Evolutionary conservation across 2,797 vertebrate genomes (phyloP), one percentile per base, ranked within the genome.

Genomic region (Furcifer pardalis): DNA sequence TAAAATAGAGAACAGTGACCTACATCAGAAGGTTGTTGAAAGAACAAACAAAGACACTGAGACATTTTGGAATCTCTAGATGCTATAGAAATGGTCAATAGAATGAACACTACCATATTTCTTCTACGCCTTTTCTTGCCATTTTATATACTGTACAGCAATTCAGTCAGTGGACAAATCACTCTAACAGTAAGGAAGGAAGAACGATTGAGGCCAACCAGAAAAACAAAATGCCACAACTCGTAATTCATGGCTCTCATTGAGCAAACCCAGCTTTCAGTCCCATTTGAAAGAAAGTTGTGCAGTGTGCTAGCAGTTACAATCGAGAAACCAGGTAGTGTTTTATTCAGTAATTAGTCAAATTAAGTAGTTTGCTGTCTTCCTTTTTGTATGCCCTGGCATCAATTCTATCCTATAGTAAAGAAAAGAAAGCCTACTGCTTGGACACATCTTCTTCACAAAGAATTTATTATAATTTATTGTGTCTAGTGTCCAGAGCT

Each of bases 241-340:
- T 49, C 23, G 62, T 23, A 66, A 62, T 79, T 83, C 69, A 40
- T 46, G 69, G 46, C 40, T 44, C 72, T 81, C 49, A 79, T n/a
- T 44, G 49, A 83, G 62, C 46, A 68, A 27, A 27, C n/a, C 15
- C 37, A 56, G 52, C 17, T 44, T 40, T 21, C 40, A 49, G 15
- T 9, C 46, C 40, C 63, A 60, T 46, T 60, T 49, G 10, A 79
- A 79, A 76, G 32, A 79, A 27, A 44, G 62, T 40, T 13, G 44
- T 52, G 62, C 9, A 19, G 46, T 8, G 42, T 30, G 49, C 15
- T 10, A 30, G 72, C 46, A 79, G 71, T 49, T 79, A 71, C 63
- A 79, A 76, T 46, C 68, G 52, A 71, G 71, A 75, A 82, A 52
- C 81, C 60, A 82, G 60, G 65, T 56, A 76, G 71, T 13, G 10